Percentiles rank a stretch among this genome's conserved stretches.
Evolutionary conservation across 2,113 vertebrate species (phyloP).

Genomic region (Parotia lawesii): DNA sequence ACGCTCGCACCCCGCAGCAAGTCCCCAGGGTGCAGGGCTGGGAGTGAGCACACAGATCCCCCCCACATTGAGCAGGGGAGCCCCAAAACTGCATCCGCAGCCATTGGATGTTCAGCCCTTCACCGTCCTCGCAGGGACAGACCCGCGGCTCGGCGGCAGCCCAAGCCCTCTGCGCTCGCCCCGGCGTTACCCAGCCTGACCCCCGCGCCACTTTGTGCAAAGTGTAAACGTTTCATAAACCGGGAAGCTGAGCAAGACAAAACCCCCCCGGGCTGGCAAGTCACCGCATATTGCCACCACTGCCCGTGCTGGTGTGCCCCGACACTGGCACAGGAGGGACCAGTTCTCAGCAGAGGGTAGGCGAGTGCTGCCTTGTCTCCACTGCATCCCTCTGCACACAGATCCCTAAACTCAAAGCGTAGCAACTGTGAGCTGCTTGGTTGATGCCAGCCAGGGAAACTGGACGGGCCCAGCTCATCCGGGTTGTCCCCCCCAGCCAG

Average conservation of each 20-base stretch:
- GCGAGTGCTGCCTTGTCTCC: neutral
- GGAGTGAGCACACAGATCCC: neutral
- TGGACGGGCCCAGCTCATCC: fast-evolving
- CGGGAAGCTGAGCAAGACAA: neutral
- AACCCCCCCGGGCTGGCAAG: neutral
- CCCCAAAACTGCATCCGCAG: neutral
- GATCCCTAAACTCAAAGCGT: neutral
- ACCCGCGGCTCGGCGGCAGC: neutral
- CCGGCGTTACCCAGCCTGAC: neutral
- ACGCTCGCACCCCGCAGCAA: neutral
- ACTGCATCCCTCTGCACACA: fast-evolving
- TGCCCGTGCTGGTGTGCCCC: neutral
- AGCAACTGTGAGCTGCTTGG: fast-evolving
- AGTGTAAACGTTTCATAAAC: neutral
- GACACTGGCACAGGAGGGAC: neutral
- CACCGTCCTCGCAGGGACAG: neutral
- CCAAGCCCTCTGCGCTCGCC: neutral
- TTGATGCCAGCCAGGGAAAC: neutral
- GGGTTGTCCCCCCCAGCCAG: neutral
- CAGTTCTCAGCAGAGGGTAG: neutral
- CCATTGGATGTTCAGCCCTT: neutral
- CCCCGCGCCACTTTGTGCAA: neutral
- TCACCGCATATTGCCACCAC: fast-evolving
- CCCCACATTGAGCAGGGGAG: neutral
- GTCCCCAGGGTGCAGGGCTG: neutral